phyloP scores from a whole-genome alignment of 2,888 invertebrate genomes.

The Hybos culiciformis region DNA sequence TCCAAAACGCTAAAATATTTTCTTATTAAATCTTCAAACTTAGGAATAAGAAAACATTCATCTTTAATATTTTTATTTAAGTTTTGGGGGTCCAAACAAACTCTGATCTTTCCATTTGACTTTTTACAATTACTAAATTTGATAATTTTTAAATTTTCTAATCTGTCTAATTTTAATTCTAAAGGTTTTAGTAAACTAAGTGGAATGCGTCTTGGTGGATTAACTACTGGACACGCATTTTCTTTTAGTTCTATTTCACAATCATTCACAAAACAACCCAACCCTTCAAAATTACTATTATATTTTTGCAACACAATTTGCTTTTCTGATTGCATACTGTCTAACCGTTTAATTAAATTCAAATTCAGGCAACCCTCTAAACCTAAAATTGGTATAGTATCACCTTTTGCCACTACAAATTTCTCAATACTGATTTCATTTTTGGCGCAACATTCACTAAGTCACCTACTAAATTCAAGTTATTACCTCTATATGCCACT shows the following conservation, averaged over 20 bases:
- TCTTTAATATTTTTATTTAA: constrained; percentile 16
- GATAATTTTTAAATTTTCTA: constrained; percentile 1
- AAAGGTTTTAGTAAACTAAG: neutral
- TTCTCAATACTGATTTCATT: constrained; percentile 10
- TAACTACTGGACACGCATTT: neutral
- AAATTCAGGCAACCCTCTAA: too few relatives aligned
- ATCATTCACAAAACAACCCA: constrained; percentile 3
- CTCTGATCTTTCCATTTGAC: constrained; percentile 15
- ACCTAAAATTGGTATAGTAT: too few relatives aligned
- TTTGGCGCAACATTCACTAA: neutral
- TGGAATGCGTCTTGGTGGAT: constrained; percentile 1
- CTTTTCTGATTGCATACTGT: too few relatives aligned
- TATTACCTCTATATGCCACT: too few relatives aligned
- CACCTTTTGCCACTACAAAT: too few relatives aligned
- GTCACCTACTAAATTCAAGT: neutral
- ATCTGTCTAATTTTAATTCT: neutral
- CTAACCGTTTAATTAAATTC: constrained; percentile 9
- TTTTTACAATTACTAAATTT: constrained; percentile 18
- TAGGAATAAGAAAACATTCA: constrained; percentile 16
- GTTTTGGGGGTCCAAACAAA: constrained; percentile 20
- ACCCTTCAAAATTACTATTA: constrained; percentile 1
- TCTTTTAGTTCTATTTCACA: constrained; percentile 5
- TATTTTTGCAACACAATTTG: constrained; percentile 3
- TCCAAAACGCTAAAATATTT: constrained; percentile 17
- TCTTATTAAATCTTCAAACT: constrained; percentile 16